Evolutionary conservation across 2,113 vertebrate genomes (phyloP).

Genomic region (Odocoileus virginianus): DNA sequence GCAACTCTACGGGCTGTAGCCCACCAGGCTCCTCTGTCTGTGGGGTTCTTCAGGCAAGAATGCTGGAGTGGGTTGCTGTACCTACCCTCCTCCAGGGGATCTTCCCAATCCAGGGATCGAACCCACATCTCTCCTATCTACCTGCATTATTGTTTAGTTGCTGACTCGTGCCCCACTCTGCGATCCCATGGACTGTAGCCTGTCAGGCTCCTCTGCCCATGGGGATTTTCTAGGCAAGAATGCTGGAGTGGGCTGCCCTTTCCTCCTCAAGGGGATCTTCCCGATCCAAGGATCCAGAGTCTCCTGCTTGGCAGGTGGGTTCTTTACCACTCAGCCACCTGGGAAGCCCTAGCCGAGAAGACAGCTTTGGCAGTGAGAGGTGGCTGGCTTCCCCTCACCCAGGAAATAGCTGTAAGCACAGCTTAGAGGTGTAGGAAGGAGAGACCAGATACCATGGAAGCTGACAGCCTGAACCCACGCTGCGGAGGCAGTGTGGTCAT

Average conservation of each 20-base stretch:
- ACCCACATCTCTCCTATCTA: background rate
- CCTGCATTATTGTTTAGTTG: background rate
- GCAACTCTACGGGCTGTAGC: background rate
- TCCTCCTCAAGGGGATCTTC: background rate
- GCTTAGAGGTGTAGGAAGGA: slow-evolving; percentile 61
- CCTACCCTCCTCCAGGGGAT: background rate
- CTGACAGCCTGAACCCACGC: slow-evolving; percentile 42
- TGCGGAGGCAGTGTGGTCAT: background rate
- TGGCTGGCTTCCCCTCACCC: slow-evolving; percentile 55
- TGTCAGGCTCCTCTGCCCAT: background rate
- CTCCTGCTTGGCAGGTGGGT: background rate
- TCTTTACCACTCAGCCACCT: background rate
- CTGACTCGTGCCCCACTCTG: background rate
- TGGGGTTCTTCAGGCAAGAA: background rate
- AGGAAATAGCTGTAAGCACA: slow-evolving; percentile 49
- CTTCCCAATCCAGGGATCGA: background rate
- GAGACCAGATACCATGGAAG: slow-evolving; percentile 56
- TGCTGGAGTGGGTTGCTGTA: background rate
- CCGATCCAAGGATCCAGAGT: background rate
- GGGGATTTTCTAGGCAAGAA: background rate
- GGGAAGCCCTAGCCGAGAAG: background rate
- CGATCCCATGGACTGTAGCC: background rate
- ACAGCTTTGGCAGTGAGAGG: background rate
- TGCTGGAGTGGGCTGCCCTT: background rate
- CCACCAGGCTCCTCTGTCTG: background rate